These are phyloP conservation scores for Zaprionus inermis DNA, from an alignment of 1,140 invertebrate genomes.

Conservation along the genomic window DNA sequence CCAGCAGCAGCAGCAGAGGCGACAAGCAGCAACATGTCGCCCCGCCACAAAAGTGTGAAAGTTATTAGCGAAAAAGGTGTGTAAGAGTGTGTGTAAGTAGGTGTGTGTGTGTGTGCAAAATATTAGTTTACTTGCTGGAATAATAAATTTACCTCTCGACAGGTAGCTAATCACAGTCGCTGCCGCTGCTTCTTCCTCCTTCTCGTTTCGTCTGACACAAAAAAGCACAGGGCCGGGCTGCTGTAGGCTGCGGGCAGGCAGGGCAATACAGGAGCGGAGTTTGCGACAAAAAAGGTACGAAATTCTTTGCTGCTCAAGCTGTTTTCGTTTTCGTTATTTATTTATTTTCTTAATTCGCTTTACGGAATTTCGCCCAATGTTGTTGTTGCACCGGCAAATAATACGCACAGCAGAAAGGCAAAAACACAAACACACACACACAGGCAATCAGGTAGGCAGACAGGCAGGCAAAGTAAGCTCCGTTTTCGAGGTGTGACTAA, in stretches of 20 bases:
- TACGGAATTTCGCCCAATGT: constrained; percentile 13
- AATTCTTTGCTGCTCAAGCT: constrained; percentile 27
- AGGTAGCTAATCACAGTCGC: constrained; percentile 34
- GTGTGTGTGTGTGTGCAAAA: constrained; percentile 1
- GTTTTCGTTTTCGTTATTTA: constrained; percentile 23
- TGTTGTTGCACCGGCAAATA: constrained; percentile 66
- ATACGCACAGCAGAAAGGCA: constrained; percentile 27
- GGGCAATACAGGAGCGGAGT: no score
- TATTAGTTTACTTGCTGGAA: constrained; percentile 12
- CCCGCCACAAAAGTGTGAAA: constrained; percentile 40
- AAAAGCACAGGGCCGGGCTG: not conserved
- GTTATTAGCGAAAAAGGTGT: constrained; percentile 26
- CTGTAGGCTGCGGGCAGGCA: constrained; percentile 6
- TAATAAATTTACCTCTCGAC: constrained; percentile 39
- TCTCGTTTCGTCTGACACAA: not conserved
- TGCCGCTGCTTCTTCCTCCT: constrained; percentile 15
- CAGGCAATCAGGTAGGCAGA: not conserved
- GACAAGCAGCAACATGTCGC: constrained; percentile 7
- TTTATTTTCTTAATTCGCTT: constrained; percentile 15
- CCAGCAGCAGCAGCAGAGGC: not conserved
- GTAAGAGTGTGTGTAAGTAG: not conserved
- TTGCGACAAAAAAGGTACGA: constrained; percentile 2
- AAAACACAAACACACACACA: constrained; percentile 8
- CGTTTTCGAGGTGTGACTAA: constrained; percentile 60
- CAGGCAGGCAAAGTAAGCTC: constrained; percentile 41